Base-by-base conservation (phyloP, 2,113 vertebrate genomes). In the Sebastes fasciatus region DNA sequence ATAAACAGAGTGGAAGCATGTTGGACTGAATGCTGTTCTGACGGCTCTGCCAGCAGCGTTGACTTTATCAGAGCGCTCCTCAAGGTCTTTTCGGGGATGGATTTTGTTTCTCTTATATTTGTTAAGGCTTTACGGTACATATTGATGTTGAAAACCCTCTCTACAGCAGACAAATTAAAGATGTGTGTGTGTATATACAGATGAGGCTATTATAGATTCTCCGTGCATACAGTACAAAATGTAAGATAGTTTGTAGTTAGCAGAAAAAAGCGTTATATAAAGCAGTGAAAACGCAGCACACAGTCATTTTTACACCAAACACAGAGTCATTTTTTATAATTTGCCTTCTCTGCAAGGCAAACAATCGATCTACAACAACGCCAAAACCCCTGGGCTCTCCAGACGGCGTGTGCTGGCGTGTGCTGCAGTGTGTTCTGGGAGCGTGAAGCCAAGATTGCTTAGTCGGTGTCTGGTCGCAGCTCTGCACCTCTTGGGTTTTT, bases 321-420 rank as follows among this genome's bases (percentile, higher is more conserved):
- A 54, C 49, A n/a, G 16, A 42, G 70, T 65, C 63, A 13, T 80
- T 82, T 79, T 86, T 86, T 63, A 55, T 57, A 40, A 72, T 70
- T 81, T 79, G 21, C 26, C 66, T 26, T 13, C 34, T 46, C 71
- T 52, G 43, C 64, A 19, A 78, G 51, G 64, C 74, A 63, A 78
- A 58, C 66, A 10, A 64, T 87, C 14, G 34, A 79, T 85, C 58
- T 52, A 8, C 54, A 79, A 23, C 40, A 42, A 23, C 26, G 1
- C n/a, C 52, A 57, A 74, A 34, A 73, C 72, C 71, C 71, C 80
- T 34, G 52, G 80, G 68, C 69, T 75, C 26, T 75, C 67, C 80
- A 69, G 60, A 69, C 21, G 1, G n/a, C n/a, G 67, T 52, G 40
- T 54, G 67, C 58, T 62, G 67, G 46, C 40, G 42, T 65, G 72